A percentile compares a stretch with the other conserved stretches of the same genome.
Evolutionary conservation across 2,113 vertebrate species (phyloP).

Genomic region (Steatornis caripensis): DNA sequence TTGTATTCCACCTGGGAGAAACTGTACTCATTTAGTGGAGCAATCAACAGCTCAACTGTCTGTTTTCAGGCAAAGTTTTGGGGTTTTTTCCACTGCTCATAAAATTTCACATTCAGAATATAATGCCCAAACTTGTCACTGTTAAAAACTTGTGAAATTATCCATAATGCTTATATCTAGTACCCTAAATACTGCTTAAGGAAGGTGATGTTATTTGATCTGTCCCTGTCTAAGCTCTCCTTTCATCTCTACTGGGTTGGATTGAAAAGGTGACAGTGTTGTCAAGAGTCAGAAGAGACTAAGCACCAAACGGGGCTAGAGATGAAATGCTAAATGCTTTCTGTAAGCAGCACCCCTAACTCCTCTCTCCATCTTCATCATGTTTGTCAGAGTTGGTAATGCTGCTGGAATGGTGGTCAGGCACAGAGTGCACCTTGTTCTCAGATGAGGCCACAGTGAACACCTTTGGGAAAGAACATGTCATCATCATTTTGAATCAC

Average conservation of each 20-base stretch:
- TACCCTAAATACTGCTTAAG: not conserved
- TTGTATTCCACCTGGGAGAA: slow-evolving; percentile 33
- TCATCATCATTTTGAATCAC: slow-evolving; percentile 96
- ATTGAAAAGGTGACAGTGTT: not conserved
- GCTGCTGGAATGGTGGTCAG: slow-evolving; percentile 98
- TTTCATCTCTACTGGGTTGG: not conserved
- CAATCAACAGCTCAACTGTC: not conserved
- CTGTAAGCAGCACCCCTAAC: not conserved
- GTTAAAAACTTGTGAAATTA: not conserved
- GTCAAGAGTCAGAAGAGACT: not conserved
- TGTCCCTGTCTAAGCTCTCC: not conserved
- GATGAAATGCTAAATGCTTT: not conserved
- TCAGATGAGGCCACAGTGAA: slow-evolving; percentile 86
- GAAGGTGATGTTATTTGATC: not conserved
- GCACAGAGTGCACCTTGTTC: slow-evolving; percentile 94
- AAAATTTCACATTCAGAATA: not conserved
- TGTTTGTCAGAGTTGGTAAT: slow-evolving; percentile 87
- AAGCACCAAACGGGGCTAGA: not conserved
- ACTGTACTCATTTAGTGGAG: not conserved
- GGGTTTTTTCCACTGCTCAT: not conserved
- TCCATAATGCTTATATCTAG: not conserved
- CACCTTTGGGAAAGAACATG: slow-evolving; percentile 91
- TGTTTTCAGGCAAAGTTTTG: not conserved
- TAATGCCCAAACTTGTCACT: not conserved
- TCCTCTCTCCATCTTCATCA: not conserved